Evolutionary conservation across 1,140 invertebrate species (phyloP).

Genomic region (Drosophila prosaltans): DNA sequence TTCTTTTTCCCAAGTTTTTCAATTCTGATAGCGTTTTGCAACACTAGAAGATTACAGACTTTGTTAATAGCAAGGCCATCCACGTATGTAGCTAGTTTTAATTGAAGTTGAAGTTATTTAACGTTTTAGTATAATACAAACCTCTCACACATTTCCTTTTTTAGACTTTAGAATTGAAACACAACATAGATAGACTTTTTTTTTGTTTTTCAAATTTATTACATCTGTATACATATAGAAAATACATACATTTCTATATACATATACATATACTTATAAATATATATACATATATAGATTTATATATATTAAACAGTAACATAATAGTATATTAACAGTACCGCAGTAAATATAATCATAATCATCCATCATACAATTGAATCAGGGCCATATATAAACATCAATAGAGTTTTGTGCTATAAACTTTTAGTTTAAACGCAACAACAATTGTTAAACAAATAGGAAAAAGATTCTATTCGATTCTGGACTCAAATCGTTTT

Average conservation of each 20-base stretch:
- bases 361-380: conserved; percentile 60
- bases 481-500: conserved; percentile 15
- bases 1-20: too few species aligned
- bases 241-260: conserved; percentile 35
- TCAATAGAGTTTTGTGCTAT: conserved; percentile 63
- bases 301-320: conserved; percentile 77
- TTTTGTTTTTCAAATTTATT: conserved; percentile 61
- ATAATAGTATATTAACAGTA: conserved; percentile 68
- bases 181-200: too few species aligned
- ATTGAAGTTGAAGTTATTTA: too few species aligned
- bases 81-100: too few species aligned
- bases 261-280: conserved; percentile 30
- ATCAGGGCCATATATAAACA: conserved; percentile 56
- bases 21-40: too few species aligned
- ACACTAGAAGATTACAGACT: too few species aligned
- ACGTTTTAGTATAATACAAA: too few species aligned
- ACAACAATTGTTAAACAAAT: conserved; percentile 49
- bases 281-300: conserved; percentile 30
- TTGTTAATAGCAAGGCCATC: too few species aligned
- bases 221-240: conserved; percentile 67
- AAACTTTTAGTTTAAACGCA: conserved; percentile 64
- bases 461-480: conserved; percentile 20
- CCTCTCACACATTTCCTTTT: too few species aligned
- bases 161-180: too few species aligned
- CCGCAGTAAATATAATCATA: conserved; percentile 49